Conservation (phyloP, 2,888 invertebrate species). For the Eristalis tenax region DNA sequence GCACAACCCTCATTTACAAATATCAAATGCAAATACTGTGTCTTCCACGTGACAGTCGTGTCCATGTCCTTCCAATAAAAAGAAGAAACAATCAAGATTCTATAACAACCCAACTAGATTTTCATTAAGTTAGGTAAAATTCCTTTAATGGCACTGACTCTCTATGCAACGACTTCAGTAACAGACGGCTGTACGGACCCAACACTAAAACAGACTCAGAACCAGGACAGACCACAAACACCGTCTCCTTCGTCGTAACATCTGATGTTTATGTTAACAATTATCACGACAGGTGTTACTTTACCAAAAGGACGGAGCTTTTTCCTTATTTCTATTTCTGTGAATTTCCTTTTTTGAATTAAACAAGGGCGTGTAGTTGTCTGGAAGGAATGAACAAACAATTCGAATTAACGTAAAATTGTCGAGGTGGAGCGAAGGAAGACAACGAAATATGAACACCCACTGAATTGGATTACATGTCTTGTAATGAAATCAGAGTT, state of each 20-base stretch:
- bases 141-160: background rate
- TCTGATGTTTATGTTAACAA: slow-evolving; percentile 51
- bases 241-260: slow-evolving; percentile 27
- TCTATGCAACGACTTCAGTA: background rate
- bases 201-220: slow-evolving; percentile 9
- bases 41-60: background rate
- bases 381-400: background rate
- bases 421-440: too few species aligned
- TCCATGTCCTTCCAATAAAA: background rate
- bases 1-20: too few species aligned
- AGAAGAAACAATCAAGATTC: background rate
- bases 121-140: background rate
- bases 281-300: slow-evolving; percentile 32
- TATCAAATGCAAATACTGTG: too few species aligned
- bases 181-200: background rate
- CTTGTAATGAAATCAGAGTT: too few species aligned
- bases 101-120: background rate
- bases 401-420: too few species aligned
- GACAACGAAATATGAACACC: too few species aligned
- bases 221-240: background rate
- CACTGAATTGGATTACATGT: too few species aligned
- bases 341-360: background rate
- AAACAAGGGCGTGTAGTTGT: background rate
- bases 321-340: background rate
- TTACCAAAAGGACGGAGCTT: slow-evolving; percentile 5